Evolutionary conservation across 2,888 invertebrate genomes (phyloP).

Genomic region (Melinopterus prodromus): DNA sequence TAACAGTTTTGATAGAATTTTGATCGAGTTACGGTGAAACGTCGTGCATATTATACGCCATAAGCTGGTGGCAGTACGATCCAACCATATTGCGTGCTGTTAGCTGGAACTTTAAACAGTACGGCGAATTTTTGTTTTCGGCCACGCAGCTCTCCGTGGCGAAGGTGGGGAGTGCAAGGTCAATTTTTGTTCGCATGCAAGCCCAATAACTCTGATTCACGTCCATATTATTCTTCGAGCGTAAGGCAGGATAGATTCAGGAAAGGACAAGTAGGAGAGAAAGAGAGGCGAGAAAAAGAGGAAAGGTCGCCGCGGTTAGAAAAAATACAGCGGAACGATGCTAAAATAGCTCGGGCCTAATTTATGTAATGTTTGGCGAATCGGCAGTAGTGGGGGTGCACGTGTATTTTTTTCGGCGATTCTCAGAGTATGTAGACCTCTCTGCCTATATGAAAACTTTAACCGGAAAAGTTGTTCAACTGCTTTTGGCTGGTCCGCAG

Average conservation of each 20-base stretch:
- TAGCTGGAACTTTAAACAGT: neutral
- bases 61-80: too few species aligned
- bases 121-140: neutral
- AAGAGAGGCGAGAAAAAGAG: conserved; percentile 5
- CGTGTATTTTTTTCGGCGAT: conserved; percentile 4
- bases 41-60: too few species aligned
- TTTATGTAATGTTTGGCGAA: neutral
- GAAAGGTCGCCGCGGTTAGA: neutral
- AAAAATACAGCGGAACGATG: neutral
- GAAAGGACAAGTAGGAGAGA: neutral
- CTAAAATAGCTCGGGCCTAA: neutral
- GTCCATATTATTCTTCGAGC: neutral
- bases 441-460: neutral
- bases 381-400: neutral
- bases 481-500: neutral
- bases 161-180: conserved; percentile 34
- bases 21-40: neutral
- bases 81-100: too few species aligned
- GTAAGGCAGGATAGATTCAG: neutral
- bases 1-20: neutral
- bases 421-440: neutral
- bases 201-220: conserved; percentile 30
- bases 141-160: neutral
- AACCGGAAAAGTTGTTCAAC: neutral
- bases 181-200: conserved; percentile 36